Evolutionary conservation across 2,888 invertebrate genomes (phyloP), one percentile per base, ranked within the genome.

Genomic region (Folsomia candida): DNA sequence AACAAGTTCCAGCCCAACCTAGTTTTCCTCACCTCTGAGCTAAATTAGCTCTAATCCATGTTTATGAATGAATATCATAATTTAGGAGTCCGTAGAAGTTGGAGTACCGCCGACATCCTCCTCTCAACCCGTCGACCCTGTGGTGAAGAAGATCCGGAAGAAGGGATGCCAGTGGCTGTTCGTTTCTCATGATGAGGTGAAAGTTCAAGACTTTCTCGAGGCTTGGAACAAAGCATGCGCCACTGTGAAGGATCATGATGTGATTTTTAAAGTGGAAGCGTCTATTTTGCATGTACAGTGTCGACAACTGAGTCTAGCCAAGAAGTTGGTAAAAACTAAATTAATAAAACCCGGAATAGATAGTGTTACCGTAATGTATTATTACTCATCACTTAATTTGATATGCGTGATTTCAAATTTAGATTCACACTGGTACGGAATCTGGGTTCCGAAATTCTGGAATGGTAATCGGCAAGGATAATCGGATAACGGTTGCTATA

Each of bases 361-460:
- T n/a, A n/a, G n/a, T n/a, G n/a, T n/a, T n/a, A n/a, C n/a, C n/a
- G n/a, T n/a, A n/a, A n/a, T n/a, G n/a, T n/a, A n/a, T n/a, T n/a
- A n/a, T n/a, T n/a, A n/a, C n/a, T n/a, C n/a, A n/a, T n/a, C n/a
- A n/a, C n/a, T n/a, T 14, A 37, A 37, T 37, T 37, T 37, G 4
- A 14, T 37, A 37, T 37, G 37, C 37, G n/a, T n/a, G n/a, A n/a
- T n/a, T n/a, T n/a, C n/a, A n/a, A 37, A 51, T 54, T 20, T 37
- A 74, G 74, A 37, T 76, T 20, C 74, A 74, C 62, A 28, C 66
- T 68, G 76, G 78, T 2, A 79, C 79, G 0, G 77, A 78, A 58
- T 73, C 75, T 11, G 79, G 79, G 3, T 79, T 79, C 62, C 51
- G 79, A 29, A 79, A 79, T 69, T 79, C 79, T 27, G 79, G 79